Evolutionary conservation across 2,888 invertebrate species (phyloP).

Genomic region (Mechanitis messenoides): DNA sequence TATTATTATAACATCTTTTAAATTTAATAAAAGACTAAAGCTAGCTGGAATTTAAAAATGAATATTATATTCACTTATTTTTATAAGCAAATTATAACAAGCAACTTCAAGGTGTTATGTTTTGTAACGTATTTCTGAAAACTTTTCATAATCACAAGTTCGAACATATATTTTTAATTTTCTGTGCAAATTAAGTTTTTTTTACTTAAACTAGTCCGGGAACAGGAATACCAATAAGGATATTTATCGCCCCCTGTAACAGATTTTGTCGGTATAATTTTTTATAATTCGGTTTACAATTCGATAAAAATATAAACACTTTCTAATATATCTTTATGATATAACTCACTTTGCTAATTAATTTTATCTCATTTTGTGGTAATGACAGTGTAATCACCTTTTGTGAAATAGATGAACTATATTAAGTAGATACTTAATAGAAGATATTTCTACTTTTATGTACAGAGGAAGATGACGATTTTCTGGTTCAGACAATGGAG

Average conservation of each 20-base stretch:
- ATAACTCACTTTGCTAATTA: conserved; percentile 4
- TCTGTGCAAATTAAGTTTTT: conserved; percentile 2
- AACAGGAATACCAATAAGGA: conserved; percentile 4
- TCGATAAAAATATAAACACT: conserved; percentile 8
- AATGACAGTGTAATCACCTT: conserved; percentile 7
- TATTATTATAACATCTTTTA: not conserved
- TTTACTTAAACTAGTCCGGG: conserved; percentile 6
- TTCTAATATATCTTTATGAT: conserved; percentile 9
- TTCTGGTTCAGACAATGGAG: too few relatives aligned
- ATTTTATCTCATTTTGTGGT: conserved; percentile 6
- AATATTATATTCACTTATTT: not conserved
- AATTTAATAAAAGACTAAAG: not conserved
- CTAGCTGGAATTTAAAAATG: not conserved
- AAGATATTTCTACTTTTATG: too few relatives aligned
- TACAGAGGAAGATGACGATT: too few relatives aligned
- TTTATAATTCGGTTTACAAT: conserved; percentile 7
- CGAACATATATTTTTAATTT: conserved; percentile 1
- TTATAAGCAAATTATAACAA: not conserved
- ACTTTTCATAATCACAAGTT: not conserved
- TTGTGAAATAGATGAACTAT: conserved; percentile 7
- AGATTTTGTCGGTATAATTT: conserved; percentile 4
- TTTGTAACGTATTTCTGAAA: not conserved
- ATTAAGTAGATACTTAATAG: not conserved
- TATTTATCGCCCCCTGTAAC: conserved; percentile 7
- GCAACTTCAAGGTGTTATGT: not conserved